A percentile compares a stretch with the other conserved stretches of the same genome.
Evolutionary conservation across 1,140 invertebrate species (phyloP).

Genomic region (Drosophila jambulina): DNA sequence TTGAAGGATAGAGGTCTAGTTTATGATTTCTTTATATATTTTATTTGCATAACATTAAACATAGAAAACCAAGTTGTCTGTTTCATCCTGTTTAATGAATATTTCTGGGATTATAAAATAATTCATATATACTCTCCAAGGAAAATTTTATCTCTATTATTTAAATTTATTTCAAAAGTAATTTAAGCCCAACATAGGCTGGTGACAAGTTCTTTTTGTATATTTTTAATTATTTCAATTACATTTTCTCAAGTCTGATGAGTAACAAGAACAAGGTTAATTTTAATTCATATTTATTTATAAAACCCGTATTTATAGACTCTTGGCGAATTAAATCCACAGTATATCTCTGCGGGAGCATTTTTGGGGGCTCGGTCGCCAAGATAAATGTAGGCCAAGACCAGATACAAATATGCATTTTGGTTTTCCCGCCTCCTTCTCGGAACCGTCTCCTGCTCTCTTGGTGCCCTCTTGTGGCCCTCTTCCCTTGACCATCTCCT

Average conservation of each 20-base stretch:
- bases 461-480: not conserved
- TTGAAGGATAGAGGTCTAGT: not conserved
- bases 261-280: not conserved
- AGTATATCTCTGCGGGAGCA: conserved; percentile 10
- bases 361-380: conserved; percentile 27
- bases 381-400: conserved; percentile 65
- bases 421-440: conserved; percentile 7
- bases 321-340: not conserved
- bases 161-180: not conserved
- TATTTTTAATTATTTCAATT: not conserved
- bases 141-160: not conserved
- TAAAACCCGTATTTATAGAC: not conserved
- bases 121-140: not conserved
- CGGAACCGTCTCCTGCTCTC: not conserved
- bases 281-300: conserved; percentile 5
- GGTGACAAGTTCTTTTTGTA: not conserved
- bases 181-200: not conserved
- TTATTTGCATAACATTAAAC: too few species aligned
- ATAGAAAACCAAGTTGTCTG: too few species aligned
- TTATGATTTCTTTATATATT: not conserved
- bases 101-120: not conserved
- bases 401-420: conserved; percentile 56
- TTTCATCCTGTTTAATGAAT: not conserved
- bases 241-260: not conserved
- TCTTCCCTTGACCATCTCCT: conserved; percentile 28